phyloP scores from a whole-genome alignment of 2,797 vertebrate genomes.

The Crocidura indochinensis region DNA sequence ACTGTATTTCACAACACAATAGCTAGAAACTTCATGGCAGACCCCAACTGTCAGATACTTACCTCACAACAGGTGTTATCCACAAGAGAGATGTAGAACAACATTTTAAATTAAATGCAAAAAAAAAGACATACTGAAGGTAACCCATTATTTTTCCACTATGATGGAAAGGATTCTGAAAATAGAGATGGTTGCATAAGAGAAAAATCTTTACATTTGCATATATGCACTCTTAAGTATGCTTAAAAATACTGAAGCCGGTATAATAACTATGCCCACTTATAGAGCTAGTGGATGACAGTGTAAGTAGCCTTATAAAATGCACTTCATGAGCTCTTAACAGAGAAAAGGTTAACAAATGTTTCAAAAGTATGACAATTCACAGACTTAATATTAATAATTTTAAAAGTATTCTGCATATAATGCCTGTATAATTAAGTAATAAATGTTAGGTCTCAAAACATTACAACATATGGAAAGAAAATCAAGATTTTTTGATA shows the following conservation, averaged over 20 bases:
- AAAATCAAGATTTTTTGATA: conserved; percentile 35
- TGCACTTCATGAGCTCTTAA: conserved; percentile 19
- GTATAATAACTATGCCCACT: conserved; percentile 30
- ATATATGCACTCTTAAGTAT: neutral
- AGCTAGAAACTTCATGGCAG: neutral
- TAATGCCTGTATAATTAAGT: conserved; percentile 30
- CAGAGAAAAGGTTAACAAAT: conserved; percentile 69
- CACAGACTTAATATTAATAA: conserved; percentile 40
- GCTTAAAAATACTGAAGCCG: conserved; percentile 54
- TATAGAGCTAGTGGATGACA: conserved; percentile 56
- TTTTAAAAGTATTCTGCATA: conserved; percentile 19
- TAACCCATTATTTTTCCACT: conserved; percentile 1
- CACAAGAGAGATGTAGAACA: neutral
- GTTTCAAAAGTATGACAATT: conserved; percentile 66
- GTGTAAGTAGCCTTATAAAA: conserved; percentile 68
- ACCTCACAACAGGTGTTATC: neutral
- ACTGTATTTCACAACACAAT: neutral
- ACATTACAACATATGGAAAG: neutral
- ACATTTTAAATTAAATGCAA: neutral
- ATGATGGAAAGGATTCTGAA: conserved; percentile 6
- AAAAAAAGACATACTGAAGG: neutral
- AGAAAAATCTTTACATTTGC: conserved; percentile 34
- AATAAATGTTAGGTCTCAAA: conserved; percentile 54
- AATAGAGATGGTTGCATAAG: neutral
- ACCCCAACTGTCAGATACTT: neutral